Evolutionary conservation across 2,888 invertebrate species (phyloP), one percentile per base, ranked within the genome.

Genomic region (Cheiracanthium punctorium): DNA sequence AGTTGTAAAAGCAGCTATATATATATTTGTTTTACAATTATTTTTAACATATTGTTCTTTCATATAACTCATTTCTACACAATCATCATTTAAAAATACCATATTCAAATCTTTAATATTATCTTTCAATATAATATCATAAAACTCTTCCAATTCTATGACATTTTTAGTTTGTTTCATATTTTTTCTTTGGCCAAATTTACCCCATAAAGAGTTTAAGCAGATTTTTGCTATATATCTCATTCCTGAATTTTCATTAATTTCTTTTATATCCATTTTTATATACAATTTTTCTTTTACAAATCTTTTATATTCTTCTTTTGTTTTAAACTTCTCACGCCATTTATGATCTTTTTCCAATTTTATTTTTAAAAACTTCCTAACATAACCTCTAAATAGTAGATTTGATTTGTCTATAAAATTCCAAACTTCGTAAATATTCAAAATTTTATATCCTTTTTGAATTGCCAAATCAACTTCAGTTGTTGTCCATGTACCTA

Each of bases 11-110:
- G 37, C 37, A 37, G 37, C 37, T 37, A 37, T 37, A 4, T 37
- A 37, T 10, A 37, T n/a, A n/a, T 37, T 37, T 7, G 37, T 37
- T 7, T 37, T 37, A 37, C 4, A 37, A 37, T 37, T 37, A 37
- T 37, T 37, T 37, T 37, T 37, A 4, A 7, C 37, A 4, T 67
- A 43, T 67, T 67, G 0, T 30, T 76, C 43, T 43, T 77, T 77
- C 32, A 77, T 69, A 7, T 69, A 77, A 32, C 32, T 32, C 69
- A 32, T 77, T 77, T 77, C 77, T 69, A 77, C 52, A 52, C 69
- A 33, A 76, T 69, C 77, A 32, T 29, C n/a, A 75, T 75, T 75
- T 41, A 67, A 28, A 28, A 75, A 75, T 65, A 75, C 58, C 52
- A 30, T 52, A 24, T 69, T 52, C 8, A 69, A 52, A 48, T 77